A percentile compares a stretch with the other conserved stretches of the same genome.
phyloP scores from a whole-genome alignment of 2,797 vertebrate species.

The Poeciliopsis presidionis region DNA sequence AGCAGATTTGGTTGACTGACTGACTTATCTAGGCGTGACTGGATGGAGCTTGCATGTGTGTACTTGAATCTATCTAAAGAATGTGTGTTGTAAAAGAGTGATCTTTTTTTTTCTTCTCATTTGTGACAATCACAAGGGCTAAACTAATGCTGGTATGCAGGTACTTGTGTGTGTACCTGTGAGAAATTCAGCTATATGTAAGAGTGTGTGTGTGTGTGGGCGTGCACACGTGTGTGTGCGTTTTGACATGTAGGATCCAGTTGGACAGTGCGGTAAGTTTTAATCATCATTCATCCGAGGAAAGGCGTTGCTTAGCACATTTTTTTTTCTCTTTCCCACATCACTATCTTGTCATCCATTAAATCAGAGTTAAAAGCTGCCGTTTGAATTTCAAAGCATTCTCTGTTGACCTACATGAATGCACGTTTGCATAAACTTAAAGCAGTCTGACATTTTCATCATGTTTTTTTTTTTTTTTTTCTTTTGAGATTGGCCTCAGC shows the following conservation, averaged over 20 bases:
- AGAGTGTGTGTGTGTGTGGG: neutral
- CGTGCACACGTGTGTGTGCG: conserved; percentile 1
- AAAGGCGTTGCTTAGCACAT: conserved; percentile 30
- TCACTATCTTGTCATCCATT: conserved; percentile 17
- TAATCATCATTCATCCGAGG: conserved; percentile 46
- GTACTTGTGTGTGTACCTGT: conserved; percentile 45
- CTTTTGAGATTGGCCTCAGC: conserved; percentile 47
- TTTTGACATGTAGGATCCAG: conserved; percentile 27
- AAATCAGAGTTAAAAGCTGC: conserved; percentile 29
- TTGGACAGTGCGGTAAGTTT: conserved; percentile 38
- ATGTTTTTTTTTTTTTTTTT: neutral
- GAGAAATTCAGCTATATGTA: conserved; percentile 52
- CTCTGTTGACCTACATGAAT: conserved; percentile 18
- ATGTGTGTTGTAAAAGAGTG: conserved; percentile 9
- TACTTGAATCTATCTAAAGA: conserved; percentile 58
- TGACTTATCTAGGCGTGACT: conserved; percentile 69
- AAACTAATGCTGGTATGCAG: conserved; percentile 75
- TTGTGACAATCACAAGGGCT: conserved; percentile 69
- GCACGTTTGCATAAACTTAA: conserved; percentile 12
- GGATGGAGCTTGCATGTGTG: conserved; percentile 57
- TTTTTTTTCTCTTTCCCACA: conserved; percentile 1
- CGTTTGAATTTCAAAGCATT: conserved; percentile 25
- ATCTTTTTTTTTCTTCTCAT: conserved; percentile 38
- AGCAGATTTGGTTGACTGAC: conserved; percentile 69
- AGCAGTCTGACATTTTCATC: conserved; percentile 35